Percentiles rank a stretch among this genome's conserved stretches.
Evolutionary conservation across 2,888 invertebrate genomes (phyloP).

Genomic region (Hypolimnas misippus): DNA sequence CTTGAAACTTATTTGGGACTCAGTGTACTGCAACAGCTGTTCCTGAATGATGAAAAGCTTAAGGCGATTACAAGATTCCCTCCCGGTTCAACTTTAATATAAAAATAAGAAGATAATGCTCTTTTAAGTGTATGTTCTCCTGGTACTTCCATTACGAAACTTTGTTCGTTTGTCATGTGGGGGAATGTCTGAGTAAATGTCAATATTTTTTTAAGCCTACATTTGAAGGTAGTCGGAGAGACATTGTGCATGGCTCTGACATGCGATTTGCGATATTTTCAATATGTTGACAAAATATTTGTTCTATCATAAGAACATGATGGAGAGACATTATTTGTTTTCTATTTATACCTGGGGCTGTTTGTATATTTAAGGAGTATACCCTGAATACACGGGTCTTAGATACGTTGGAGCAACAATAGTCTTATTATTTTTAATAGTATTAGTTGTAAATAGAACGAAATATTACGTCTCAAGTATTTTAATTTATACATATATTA

Average conservation of each 20-base stretch:
- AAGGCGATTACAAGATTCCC: slow-evolving; percentile 75
- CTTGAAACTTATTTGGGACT: slow-evolving; percentile 40
- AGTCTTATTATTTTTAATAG: neutral
- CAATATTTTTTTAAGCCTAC: slow-evolving; percentile 46
- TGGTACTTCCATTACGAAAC: slow-evolving; percentile 55
- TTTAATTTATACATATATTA: too few species aligned
- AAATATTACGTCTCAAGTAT: too few species aligned
- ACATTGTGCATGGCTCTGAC: slow-evolving; percentile 27
- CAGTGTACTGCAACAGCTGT: slow-evolving; percentile 65
- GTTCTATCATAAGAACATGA: slow-evolving; percentile 10
- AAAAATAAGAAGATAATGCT: slow-evolving; percentile 77
- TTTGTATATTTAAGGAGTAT: neutral
- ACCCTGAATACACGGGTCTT: neutral
- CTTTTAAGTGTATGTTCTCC: slow-evolving; percentile 70
- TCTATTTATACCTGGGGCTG: slow-evolving; percentile 11
- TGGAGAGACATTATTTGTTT: slow-evolving; percentile 1
- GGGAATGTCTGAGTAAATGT: slow-evolving; percentile 45
- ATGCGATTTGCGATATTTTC: slow-evolving; percentile 15
- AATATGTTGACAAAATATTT: slow-evolving; percentile 15
- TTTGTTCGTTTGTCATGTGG: slow-evolving; percentile 46
- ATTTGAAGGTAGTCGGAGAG: slow-evolving; percentile 30
- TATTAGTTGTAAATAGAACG: neutral
- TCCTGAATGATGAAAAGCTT: slow-evolving; percentile 75
- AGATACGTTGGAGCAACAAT: neutral
- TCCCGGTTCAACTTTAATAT: slow-evolving; percentile 72